Base-by-base conservation (phyloP, 2,797 vertebrate species). In the Amblyopsis hoosieri region DNA sequence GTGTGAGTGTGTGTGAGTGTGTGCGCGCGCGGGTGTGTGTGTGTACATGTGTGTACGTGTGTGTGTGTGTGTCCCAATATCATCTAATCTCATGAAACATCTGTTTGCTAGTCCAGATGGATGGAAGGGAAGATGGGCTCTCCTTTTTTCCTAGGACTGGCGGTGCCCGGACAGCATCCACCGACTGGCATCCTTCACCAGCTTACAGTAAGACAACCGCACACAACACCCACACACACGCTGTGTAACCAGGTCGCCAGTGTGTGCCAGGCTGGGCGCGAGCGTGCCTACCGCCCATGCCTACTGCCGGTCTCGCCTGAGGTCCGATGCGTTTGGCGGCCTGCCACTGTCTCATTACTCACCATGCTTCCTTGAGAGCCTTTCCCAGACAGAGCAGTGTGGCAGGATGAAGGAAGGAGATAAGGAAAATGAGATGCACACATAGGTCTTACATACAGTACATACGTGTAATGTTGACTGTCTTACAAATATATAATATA, bases 271-370 rank as follows among this genome's bases (percentile, higher is more conserved):
- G 80, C 70, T 78, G 73, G 86, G 79, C 66, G 51, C 64, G 81
- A 85, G 80, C 85, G 78, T 85, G 76, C 86, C 85, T 87, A 83
- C 84, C 81, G 85, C 73, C 72, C 70, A 70, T 71, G 73, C 80
- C 89, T 86, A 91, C 91, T 92, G 80, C 85, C 45, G 66, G 68
- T 78, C 73, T 76, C 74, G 85, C 90, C 85, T 75, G 50, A 83
- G 90, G 89, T 85, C 84, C 74, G 78, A 71, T 84, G 81, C 83
- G 79, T 72, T 72, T 80, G 93, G 91, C 85, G 75, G 75, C 67
- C 76, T 92, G 92, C 92, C 88, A 87, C 23, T 64, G 81, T 82
- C 81, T 78, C 78, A 83, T 87, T 83, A 80, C 85, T 89, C 84
- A 87, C 75, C 83, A 58, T 67, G 71, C 76, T 89, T 67, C 80